phyloP scores from a whole-genome alignment of 2,797 vertebrate genomes.

The Spinus pinus region DNA sequence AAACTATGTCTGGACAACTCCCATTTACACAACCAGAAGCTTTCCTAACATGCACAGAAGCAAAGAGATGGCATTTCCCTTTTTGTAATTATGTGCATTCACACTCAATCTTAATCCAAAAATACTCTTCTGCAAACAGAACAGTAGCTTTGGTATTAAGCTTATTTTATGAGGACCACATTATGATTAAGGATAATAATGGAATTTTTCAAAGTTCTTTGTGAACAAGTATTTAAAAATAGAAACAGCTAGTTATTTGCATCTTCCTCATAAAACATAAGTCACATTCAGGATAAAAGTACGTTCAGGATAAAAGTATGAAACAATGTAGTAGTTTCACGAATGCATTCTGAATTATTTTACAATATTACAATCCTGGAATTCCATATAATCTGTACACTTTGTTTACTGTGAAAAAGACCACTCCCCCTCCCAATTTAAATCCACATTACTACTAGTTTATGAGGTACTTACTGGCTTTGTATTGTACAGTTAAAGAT shows the following conservation, averaged over 20 bases:
- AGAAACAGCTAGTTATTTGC: not conserved
- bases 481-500: not conserved
- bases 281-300: not conserved
- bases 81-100: not conserved
- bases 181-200: not conserved
- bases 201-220: not conserved
- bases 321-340: not conserved
- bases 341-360: not conserved
- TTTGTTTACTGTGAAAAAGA: not conserved
- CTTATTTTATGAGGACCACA: not conserved
- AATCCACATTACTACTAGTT: not conserved
- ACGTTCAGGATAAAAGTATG: not conserved
- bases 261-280: not conserved
- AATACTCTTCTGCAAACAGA: not conserved
- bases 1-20: not conserved
- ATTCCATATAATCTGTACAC: not conserved
- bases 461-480: not conserved
- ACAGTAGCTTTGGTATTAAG: not conserved
- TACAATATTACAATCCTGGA: not conserved
- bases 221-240: not conserved
- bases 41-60: not conserved
- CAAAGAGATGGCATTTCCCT: not conserved
- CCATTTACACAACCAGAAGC: not conserved
- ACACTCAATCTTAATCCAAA: not conserved
- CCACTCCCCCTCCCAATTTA: too few relatives aligned